phyloP scores from a whole-genome alignment of 1,140 invertebrate genomes.

The Rhagoletis pomonella region DNA sequence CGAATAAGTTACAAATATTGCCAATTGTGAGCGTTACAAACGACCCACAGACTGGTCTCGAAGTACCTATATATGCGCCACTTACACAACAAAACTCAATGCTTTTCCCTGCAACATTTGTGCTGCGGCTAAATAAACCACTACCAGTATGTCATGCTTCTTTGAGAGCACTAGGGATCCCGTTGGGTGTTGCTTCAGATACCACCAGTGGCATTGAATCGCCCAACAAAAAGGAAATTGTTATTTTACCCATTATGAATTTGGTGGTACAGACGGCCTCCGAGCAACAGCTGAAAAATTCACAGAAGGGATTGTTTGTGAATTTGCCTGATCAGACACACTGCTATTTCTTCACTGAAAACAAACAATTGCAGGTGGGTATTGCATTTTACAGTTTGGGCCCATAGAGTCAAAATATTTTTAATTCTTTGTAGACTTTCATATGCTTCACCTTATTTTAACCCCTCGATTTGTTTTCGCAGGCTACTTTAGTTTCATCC shows the following conservation, averaged over 20 bases:
- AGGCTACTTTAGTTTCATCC: constrained; percentile 86
- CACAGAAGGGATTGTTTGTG: constrained; percentile 76
- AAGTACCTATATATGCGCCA: constrained; percentile 85
- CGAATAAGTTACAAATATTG: constrained; percentile 90
- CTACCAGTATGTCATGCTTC: constrained; percentile 81
- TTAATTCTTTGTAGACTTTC: not conserved
- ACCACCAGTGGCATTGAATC: constrained; percentile 79
- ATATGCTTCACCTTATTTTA: not conserved
- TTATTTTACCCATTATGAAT: constrained; percentile 61
- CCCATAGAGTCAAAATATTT: too few relatives aligned
- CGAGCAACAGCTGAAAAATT: constrained; percentile 62
- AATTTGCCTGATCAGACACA: constrained; percentile 94
- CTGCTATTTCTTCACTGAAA: constrained; percentile 93
- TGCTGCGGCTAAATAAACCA: constrained; percentile 89
- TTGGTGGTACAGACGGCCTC: constrained; percentile 67
- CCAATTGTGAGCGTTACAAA: constrained; percentile 85
- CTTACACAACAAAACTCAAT: constrained; percentile 89
- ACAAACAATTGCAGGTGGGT: constrained; percentile 78
- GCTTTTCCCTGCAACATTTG: constrained; percentile 92
- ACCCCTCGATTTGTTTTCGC: not conserved
- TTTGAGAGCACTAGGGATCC: constrained; percentile 53
- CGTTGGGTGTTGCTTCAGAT: constrained; percentile 73
- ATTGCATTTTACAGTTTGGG: too few relatives aligned
- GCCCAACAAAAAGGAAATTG: constrained; percentile 13
- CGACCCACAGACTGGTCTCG: constrained; percentile 84